These are phyloP conservation scores for Dyspetes luteomarginatus DNA, from an alignment of 2,888 invertebrate species.

Conservation along the genomic window DNA sequence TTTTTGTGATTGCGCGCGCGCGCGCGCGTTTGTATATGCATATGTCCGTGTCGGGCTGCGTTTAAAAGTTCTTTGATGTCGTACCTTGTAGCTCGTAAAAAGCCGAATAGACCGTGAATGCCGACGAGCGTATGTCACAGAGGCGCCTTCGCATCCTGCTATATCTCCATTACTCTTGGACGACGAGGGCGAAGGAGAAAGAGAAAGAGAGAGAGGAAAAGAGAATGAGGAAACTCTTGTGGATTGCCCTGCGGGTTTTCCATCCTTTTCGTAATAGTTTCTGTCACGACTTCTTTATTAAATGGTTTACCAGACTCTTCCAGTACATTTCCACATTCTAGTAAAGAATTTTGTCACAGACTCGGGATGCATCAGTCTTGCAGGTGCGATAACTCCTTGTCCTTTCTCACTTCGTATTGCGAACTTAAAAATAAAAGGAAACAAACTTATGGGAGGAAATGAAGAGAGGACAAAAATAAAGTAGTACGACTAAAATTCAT, in stretches of 20 bases:
- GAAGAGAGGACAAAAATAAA: too few species aligned
- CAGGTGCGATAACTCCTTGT: too few species aligned
- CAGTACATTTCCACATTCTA: neutral
- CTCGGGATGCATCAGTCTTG: neutral
- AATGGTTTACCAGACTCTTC: neutral
- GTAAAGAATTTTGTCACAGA: neutral
- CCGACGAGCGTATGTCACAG: constrained; percentile 61
- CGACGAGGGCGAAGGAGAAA: neutral
- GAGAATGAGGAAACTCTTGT: neutral
- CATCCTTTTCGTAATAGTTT: neutral
- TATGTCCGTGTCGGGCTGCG: too few species aligned
- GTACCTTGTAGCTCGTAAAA: constrained; percentile 29
- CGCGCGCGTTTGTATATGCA: too few species aligned
- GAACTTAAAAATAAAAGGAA: too few species aligned
- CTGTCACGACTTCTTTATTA: neutral
- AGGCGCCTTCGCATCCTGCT: constrained; percentile 51
- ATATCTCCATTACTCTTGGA: constrained; percentile 70
- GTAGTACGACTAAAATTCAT: too few species aligned
- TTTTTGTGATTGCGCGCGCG: too few species aligned
- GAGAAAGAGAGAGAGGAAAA: neutral
- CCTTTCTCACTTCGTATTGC: too few species aligned
- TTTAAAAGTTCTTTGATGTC: constrained; percentile 41
- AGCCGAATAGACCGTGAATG: constrained; percentile 38
- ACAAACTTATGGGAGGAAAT: too few species aligned
- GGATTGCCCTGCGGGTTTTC: neutral